Percentiles rank a stretch among this genome's conserved stretches.
Conservation (phyloP, 2,888 invertebrate species). For the Epistrophe eligans region DNA sequence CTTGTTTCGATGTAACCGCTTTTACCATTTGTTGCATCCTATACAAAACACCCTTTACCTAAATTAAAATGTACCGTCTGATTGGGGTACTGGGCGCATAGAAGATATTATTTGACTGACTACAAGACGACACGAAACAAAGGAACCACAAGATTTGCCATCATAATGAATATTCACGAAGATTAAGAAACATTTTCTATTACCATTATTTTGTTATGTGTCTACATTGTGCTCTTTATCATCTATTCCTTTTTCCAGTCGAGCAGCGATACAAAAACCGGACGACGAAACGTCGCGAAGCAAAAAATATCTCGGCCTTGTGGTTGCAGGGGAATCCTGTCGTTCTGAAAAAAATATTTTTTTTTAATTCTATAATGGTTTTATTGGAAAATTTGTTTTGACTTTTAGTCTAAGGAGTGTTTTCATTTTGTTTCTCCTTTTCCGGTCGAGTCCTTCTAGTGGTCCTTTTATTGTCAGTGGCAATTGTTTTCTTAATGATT, state of each 20-base stretch:
- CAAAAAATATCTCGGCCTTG: slow-evolving; percentile 11
- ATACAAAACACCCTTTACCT: too few species aligned
- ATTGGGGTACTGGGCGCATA: too few species aligned
- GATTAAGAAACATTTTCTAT: slow-evolving; percentile 82
- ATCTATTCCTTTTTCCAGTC: slow-evolving; percentile 20
- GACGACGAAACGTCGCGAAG: not conserved
- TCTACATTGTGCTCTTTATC: slow-evolving; percentile 25
- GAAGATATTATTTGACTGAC: not conserved
- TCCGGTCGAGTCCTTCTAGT: slow-evolving; percentile 6
- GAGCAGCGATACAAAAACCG: slow-evolving; percentile 3
- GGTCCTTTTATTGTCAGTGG: slow-evolving; percentile 58
- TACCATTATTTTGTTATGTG: slow-evolving; percentile 82
- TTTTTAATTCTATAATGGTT: slow-evolving; percentile 49
- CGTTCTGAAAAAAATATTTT: slow-evolving; percentile 20
- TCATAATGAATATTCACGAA: slow-evolving; percentile 83
- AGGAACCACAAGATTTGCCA: not conserved
- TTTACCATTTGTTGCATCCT: too few species aligned
- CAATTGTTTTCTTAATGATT: slow-evolving; percentile 73
- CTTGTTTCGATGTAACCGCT: too few species aligned
- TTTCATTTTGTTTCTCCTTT: slow-evolving; percentile 42
- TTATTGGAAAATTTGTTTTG: slow-evolving; percentile 65
- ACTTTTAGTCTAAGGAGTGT: slow-evolving; percentile 57
- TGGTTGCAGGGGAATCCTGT: slow-evolving; percentile 30
- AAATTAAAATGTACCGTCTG: too few species aligned
- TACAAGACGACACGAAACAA: not conserved